Percentiles rank a stretch among this genome's conserved stretches.
These are phyloP conservation scores for Caenorhabditis zanzibari DNA, from an alignment of 2,888 invertebrate species.

Conservation along the genomic window DNA sequence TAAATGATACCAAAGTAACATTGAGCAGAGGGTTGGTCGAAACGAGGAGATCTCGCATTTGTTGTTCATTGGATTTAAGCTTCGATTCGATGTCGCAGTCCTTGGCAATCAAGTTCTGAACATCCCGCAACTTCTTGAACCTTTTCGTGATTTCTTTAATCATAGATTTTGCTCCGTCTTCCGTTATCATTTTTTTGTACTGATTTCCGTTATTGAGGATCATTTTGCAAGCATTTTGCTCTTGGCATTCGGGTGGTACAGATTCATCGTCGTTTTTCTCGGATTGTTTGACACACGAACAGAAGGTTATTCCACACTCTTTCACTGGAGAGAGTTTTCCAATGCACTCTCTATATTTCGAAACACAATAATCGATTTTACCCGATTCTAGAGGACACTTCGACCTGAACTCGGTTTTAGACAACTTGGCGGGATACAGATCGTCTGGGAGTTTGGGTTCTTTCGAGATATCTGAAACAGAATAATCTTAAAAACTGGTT, in stretches of 20 bases:
- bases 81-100: conserved; percentile 6
- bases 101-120: background rate
- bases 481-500: too few species aligned
- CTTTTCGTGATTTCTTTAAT: background rate
- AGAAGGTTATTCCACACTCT: background rate
- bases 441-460: background rate
- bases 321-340: background rate
- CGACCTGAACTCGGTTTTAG: background rate
- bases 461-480: background rate
- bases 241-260: background rate
- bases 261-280: background rate
- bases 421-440: background rate
- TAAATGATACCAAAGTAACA: background rate
- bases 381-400: conserved; percentile 7
- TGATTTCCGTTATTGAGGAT: background rate
- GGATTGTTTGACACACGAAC: background rate
- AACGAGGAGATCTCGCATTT: background rate
- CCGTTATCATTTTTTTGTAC: background rate
- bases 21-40: background rate
- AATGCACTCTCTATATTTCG: background rate
- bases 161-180: background rate
- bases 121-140: background rate
- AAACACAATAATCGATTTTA: background rate
- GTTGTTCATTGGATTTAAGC: background rate
- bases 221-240: background rate